phyloP scores from a whole-genome alignment of 2,797 vertebrate species.

The Lutra lutra region DNA sequence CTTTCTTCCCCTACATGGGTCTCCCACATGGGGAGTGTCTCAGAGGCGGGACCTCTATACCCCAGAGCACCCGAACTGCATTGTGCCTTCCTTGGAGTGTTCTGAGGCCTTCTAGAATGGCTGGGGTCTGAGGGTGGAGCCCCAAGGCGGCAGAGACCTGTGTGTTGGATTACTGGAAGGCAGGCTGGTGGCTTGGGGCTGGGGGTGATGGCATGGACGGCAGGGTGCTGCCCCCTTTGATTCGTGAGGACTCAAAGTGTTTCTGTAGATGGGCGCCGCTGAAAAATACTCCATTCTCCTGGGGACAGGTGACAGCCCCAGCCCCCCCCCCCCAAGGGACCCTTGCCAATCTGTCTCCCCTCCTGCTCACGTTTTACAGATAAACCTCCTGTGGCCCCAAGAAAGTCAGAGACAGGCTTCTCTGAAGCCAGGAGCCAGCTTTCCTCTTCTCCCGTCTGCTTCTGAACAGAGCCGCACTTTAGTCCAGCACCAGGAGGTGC shows the following conservation, averaged over 20 bases:
- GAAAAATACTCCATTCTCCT: rapidly evolving
- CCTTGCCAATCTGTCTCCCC: neutral
- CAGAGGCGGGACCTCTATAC: neutral
- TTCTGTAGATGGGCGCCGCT: neutral
- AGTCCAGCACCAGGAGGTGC: neutral
- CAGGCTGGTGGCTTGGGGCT: rapidly evolving
- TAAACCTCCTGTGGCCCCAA: neutral
- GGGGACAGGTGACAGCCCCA: neutral
- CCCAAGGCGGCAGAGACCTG: too few species aligned
- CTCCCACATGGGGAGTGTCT: too few species aligned
- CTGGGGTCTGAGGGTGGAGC: neutral
- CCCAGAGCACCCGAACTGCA: neutral
- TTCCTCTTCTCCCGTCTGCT: neutral
- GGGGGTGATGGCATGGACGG: rapidly evolving
- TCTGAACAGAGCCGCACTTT: neutral
- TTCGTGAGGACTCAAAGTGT: neutral
- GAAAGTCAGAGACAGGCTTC: neutral
- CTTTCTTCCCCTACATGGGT: neutral
- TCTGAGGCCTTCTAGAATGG: neutral
- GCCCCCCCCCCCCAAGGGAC: neutral
- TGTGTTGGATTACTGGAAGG: too few species aligned
- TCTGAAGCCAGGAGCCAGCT: too few species aligned
- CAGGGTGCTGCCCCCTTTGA: neutral
- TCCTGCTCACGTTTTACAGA: neutral
- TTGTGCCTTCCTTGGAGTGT: neutral